phyloP scores from a whole-genome alignment of 2,113 vertebrate genomes.

The Jaculus jaculus region DNA sequence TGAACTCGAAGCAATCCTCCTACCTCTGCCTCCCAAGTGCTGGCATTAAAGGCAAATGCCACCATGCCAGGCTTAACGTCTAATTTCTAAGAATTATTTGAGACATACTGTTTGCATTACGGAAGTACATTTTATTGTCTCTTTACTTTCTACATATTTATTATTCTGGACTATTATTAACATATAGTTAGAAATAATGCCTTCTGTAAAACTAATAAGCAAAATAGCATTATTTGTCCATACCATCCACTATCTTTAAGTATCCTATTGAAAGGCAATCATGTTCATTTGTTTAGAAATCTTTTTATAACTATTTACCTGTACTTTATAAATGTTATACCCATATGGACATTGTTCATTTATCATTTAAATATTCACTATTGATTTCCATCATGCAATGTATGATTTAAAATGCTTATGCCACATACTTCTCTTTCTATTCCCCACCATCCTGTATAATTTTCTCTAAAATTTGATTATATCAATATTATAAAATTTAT shows the following conservation, averaged over 20 bases:
- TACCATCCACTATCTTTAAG: not conserved
- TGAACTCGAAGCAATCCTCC: no score
- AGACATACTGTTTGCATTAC: not conserved
- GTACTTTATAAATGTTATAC: not conserved
- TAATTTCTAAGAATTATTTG: not conserved
- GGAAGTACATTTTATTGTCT: not conserved
- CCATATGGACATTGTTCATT: not conserved
- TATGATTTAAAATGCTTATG: not conserved
- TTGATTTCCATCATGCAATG: not conserved
- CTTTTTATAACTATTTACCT: not conserved
- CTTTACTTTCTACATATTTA: not conserved
- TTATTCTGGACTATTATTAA: not conserved
- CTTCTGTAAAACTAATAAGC: not conserved
- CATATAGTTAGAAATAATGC: not conserved
- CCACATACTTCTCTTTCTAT: not conserved
- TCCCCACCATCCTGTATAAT: not conserved
- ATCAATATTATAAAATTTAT: conserved; percentile 41
- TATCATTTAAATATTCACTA: not conserved
- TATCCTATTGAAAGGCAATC: not conserved
- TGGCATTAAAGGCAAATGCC: no score
- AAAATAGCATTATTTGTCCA: not conserved
- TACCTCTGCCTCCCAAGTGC: no score
- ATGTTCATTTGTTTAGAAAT: not conserved
- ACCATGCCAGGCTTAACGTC: not conserved
- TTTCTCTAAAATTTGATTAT: conserved; percentile 45